Evolutionary conservation across 2,113 vertebrate genomes (phyloP).

Genomic region (Hemiprocne comata): DNA sequence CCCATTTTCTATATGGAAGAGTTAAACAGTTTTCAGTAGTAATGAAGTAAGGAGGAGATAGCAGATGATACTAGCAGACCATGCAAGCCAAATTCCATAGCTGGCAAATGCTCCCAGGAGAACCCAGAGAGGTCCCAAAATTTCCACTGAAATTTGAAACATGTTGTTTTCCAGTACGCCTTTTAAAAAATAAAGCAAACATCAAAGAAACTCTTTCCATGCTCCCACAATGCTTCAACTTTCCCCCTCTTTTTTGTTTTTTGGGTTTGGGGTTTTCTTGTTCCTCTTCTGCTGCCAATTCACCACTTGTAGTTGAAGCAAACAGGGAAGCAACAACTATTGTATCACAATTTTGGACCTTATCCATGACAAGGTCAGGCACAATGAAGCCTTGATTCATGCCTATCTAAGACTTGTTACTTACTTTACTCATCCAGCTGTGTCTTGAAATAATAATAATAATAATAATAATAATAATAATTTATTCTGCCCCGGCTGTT

Average conservation of each 20-base stretch:
- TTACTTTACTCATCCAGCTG: not conserved
- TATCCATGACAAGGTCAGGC: not conserved
- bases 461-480: not conserved
- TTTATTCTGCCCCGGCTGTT: not conserved
- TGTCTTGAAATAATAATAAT: not conserved
- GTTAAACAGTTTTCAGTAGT: fast-evolving
- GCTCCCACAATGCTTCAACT: not conserved
- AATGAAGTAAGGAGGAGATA: not conserved
- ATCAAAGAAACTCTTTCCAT: not conserved
- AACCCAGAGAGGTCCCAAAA: not conserved
- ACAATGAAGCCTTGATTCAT: not conserved
- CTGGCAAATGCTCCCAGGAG: not conserved
- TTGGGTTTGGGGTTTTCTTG: not conserved
- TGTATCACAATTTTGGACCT: not conserved
- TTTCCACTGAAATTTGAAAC: too few species aligned
- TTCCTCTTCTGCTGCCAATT: not conserved
- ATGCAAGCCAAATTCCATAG: fast-evolving
- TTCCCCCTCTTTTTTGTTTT: not conserved
- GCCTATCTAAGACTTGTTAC: not conserved
- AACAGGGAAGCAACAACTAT: not conserved
- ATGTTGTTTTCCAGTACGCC: not conserved
- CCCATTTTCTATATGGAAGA: not conserved
- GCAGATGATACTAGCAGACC: not conserved
- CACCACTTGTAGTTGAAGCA: not conserved
- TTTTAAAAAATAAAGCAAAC: not conserved